Conservation (phyloP, 2,113 vertebrate genomes). For the Phyllostomus hastatus region DNA sequence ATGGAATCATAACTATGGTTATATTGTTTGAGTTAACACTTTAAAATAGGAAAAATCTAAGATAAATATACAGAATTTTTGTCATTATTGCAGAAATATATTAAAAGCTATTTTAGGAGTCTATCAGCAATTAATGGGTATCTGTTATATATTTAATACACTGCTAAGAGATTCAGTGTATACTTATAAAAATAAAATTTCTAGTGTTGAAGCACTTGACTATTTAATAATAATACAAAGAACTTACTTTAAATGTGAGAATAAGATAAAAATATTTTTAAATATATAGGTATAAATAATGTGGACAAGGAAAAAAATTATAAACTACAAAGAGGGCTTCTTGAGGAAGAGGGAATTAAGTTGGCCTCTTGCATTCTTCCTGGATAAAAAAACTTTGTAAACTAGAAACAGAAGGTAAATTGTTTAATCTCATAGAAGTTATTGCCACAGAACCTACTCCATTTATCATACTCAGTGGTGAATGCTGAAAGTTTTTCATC, state of each 20-base stretch:
- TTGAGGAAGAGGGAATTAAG: not conserved
- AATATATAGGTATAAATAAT: not conserved
- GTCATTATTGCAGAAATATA: not conserved
- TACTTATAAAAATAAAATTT: not conserved
- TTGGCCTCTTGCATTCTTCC: not conserved
- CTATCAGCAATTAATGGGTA: not conserved
- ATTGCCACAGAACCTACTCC: not conserved
- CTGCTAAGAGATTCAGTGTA: not conserved
- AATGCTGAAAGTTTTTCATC: not conserved
- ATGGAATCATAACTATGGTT: not conserved
- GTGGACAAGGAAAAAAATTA: not conserved
- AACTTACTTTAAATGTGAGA: not conserved
- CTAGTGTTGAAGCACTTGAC: not conserved
- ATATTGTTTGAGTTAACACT: not conserved
- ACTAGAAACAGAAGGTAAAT: not conserved
- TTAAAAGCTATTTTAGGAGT: not conserved
- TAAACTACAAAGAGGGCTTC: not conserved
- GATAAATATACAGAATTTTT: not conserved
- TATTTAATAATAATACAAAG: not conserved
- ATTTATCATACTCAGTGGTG: not conserved
- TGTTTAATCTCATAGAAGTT: not conserved
- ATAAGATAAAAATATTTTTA: not conserved
- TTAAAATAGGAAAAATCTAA: not conserved
- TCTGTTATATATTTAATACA: not conserved
- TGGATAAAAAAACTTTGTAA: not conserved